Conservation (phyloP, 64 coral and sea anemone genomes). For the Astreopora myriophthalma region DNA sequence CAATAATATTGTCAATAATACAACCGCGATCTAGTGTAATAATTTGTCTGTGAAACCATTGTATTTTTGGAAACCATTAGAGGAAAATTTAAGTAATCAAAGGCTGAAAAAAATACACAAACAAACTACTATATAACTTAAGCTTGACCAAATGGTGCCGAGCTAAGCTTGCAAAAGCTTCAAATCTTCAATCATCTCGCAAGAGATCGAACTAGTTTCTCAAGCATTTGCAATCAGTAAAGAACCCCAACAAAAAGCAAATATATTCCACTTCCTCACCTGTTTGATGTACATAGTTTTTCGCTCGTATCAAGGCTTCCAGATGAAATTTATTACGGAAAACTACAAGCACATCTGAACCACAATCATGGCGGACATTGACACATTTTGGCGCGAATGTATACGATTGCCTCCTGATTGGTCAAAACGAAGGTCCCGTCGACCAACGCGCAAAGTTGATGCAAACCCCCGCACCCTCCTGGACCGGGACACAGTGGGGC, state of each 20-base stretch:
- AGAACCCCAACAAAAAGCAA: not conserved
- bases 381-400: constrained; percentile 80
- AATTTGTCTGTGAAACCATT: not conserved
- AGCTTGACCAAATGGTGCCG: no score
- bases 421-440: constrained; percentile 5
- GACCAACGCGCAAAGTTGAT: not conserved
- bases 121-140: no score
- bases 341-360: not conserved
- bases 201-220: not conserved
- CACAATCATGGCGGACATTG: not conserved
- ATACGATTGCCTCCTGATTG: constrained; percentile 58
- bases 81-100: not conserved
- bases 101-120: not conserved
- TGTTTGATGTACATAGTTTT: constrained; percentile 37
- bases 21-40: no score
- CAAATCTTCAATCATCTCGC: no score
- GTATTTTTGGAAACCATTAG: not conserved
- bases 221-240: not conserved
- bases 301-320: constrained; percentile 6
- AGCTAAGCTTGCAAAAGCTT: no score
- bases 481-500: no score
- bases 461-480: no score
- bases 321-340: not conserved
- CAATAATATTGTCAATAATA: no score
- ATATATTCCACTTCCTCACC: not conserved